These are phyloP conservation scores for Petromus typicus DNA, from an alignment of 2,113 vertebrate species.

Conservation along the genomic window DNA sequence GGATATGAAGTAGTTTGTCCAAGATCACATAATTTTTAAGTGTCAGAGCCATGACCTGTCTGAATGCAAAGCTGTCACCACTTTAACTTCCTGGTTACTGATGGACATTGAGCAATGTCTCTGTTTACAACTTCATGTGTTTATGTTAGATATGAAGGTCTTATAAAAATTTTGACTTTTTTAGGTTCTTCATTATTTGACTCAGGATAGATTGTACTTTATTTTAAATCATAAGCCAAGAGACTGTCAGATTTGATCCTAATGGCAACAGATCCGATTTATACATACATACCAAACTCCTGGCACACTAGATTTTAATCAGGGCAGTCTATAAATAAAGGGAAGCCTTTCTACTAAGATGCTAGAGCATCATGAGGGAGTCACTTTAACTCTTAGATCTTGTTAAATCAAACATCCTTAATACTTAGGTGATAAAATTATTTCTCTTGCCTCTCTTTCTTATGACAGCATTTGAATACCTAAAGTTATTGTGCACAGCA, in stretches of 20 bases:
- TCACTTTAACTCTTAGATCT: background rate
- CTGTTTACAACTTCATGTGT: background rate
- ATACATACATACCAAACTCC: conserved; percentile 19
- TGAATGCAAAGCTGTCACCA: background rate
- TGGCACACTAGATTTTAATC: conserved; percentile 40
- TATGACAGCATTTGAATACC: conserved; percentile 13
- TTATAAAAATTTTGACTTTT: conserved; percentile 45
- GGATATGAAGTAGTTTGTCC: background rate
- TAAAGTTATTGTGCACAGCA: background rate
- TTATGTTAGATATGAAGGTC: background rate
- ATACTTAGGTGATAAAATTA: background rate
- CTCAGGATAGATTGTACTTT: conserved; percentile 25
- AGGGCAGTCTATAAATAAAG: background rate
- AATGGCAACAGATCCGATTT: conserved; percentile 39
- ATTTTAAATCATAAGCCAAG: conserved; percentile 34
- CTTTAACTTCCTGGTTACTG: background rate
- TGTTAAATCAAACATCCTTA: background rate
- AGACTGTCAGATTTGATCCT: conserved; percentile 30
- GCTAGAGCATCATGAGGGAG: background rate
- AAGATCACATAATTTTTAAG: background rate
- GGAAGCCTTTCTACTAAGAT: conserved; percentile 15
- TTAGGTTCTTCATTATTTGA: conserved; percentile 52
- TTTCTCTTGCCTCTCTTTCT: background rate
- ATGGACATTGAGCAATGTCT: background rate
- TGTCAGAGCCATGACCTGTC: background rate